Evolutionary conservation across 92 coral and sea anemone genomes (phyloP), one percentile per base, ranked within the genome.

Genomic region (Palythoa heliodiscus): DNA sequence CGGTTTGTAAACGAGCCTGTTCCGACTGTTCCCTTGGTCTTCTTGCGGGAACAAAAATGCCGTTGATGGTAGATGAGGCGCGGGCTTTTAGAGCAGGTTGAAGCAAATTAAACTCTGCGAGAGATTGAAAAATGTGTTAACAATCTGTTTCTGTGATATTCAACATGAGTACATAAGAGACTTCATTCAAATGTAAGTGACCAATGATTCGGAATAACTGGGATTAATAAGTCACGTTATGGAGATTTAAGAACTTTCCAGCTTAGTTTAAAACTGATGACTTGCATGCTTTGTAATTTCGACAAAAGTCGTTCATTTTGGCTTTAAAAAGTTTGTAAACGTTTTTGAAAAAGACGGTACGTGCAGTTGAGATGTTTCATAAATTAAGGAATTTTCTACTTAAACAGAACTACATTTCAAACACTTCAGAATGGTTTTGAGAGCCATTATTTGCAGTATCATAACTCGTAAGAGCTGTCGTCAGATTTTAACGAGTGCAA

Each of bases 61-160:
- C 82, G 48, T 55, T 76, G 23, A 55, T 76, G 24, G 63, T 55
- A 0, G 68, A 76, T 55, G 82, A 52, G 82, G 82, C 82, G 69
- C 67, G 68, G 82, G 82, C 82, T 53, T 40, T 64, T 10, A 76
- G 29, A 53, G 67, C 67, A 5, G 82, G 68, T 76, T 76, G 82
- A 76, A 76, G 82, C 48, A 76, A 39, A 14, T 76, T 76, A 40
- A 52, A 76, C 48, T 76, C 81, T 76, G 81, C 19, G 35, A 76
- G 19, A 24, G 23, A 13, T 16, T 52, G 11, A 54, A 12, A 17
- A 22, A 63, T 19, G 4, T 6, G n/a, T 73, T 48, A 17, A 7
- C 9, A 61, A 61, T 20, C 22, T 16, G 20, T 47, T 43, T n/a
- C 5, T 61, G 68, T 55, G 3, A 55, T 55, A 17, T n/a, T 61